These are phyloP conservation scores for Hoplodrina ambigua DNA, from an alignment of 2,888 invertebrate species.

Conservation along the genomic window DNA sequence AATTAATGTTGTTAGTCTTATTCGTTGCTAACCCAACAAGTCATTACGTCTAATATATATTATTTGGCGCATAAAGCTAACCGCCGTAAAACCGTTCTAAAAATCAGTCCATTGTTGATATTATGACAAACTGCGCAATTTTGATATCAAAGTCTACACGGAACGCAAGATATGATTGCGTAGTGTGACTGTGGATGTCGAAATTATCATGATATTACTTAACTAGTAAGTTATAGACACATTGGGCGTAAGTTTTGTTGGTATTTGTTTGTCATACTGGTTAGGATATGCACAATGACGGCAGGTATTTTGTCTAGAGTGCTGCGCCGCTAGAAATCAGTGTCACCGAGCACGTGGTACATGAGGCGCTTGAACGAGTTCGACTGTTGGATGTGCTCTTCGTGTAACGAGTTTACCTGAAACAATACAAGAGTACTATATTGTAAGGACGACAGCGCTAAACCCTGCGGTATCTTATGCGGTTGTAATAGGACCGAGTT, in stretches of 20 bases:
- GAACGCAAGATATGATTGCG: conserved; percentile 51
- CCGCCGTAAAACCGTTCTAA: conserved; percentile 69
- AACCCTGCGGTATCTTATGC: too few species aligned
- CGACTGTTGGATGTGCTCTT: conserved; percentile 97
- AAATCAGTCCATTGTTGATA: conserved; percentile 67
- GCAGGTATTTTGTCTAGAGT: conserved; percentile 41
- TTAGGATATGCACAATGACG: conserved; percentile 61
- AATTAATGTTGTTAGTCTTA: conserved; percentile 88
- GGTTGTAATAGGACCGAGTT: too few species aligned
- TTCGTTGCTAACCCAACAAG: conserved; percentile 80
- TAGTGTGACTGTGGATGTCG: conserved; percentile 45
- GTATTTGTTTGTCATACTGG: conserved; percentile 59
- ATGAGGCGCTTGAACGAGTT: conserved; percentile 97
- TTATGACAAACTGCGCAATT: conserved; percentile 53
- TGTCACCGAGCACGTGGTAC: conserved; percentile 96
- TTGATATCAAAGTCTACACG: conserved; percentile 42
- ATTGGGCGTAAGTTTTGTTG: conserved; percentile 2
- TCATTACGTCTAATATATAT: conserved; percentile 70
- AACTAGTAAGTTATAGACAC: conserved; percentile 29
- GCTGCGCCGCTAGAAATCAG: conserved; percentile 87
- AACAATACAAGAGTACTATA: conserved; percentile 53
- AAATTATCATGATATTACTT: conserved; percentile 14
- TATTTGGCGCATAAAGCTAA: conserved; percentile 73
- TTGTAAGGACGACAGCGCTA: too few species aligned
- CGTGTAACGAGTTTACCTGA: conserved; percentile 93